Base-by-base conservation (phyloP, 2,797 vertebrate species). In the Hippocampus kuda region DNA sequence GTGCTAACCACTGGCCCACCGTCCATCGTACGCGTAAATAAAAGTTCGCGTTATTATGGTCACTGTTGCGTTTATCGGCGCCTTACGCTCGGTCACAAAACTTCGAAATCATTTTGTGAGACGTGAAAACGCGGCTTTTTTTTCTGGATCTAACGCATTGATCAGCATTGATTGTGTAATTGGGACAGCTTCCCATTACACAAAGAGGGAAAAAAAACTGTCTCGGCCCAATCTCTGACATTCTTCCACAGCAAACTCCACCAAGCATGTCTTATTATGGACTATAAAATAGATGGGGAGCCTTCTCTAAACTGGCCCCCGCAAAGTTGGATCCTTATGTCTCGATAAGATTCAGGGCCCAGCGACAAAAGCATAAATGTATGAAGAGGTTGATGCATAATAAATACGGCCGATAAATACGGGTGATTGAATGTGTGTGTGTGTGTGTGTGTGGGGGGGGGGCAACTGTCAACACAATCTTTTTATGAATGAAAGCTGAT, bases 171-270 rank as follows among this genome's bases (percentile, higher is more conserved):
- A n/a, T n/a, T n/a, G n/a, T n/a, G n/a, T n/a, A n/a, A n/a, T n/a
- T 18, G 48, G 48, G 48, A 22, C 48, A 20, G 16, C 48, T 16
- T 49, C 5, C 15, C 20, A 20, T 51, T 49, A 5, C 15, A 5
- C 48, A 16, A 13, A 13, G 42, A 44, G 42, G 42, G 42, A 2
- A 5, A 4, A 6, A 51, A 18, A 20, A 20, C 18, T 6, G 1
- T 1, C 16, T 49, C 16, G 6, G 48, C 48, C 49, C 49, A 22
- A 20, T 49, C 16, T 20, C 48, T 49, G 48, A 4, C 54, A 59
- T 59, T 59, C 24, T 24, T 27, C 13, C 64, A 66, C 22, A 46
- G 27, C 44, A 66, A 18, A 53, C 64, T 81, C 53, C 74, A 65
- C 49, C 38, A 59, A 59, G 24, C 24, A 26, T 56, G 53, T 11